Evolutionary conservation across 2,113 vertebrate genomes (phyloP).

Genomic region (Sciurus niger): DNA sequence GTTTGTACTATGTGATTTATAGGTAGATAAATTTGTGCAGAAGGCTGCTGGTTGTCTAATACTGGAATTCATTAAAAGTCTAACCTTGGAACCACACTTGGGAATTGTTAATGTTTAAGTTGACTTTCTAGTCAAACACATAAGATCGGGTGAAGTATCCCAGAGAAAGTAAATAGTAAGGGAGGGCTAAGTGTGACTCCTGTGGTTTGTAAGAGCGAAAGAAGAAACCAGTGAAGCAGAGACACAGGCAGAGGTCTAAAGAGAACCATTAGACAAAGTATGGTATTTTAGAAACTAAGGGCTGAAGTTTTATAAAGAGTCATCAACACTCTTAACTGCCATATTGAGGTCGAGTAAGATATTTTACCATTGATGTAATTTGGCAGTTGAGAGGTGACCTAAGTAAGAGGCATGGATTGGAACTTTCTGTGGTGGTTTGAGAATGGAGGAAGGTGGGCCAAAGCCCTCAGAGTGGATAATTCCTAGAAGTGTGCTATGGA

Average conservation of each 20-base stretch:
- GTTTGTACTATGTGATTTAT: neutral
- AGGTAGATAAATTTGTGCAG: neutral
- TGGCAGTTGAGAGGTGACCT: neutral
- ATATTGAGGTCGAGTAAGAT: neutral
- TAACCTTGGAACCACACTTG: neutral
- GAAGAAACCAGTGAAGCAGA: neutral
- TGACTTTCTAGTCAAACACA: neutral
- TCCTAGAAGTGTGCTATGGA: neutral
- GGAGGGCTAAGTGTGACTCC: neutral
- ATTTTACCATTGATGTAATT: neutral
- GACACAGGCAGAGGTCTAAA: neutral
- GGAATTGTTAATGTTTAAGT: neutral
- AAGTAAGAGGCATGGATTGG: neutral
- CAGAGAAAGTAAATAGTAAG: neutral
- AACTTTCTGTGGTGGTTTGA: neutral
- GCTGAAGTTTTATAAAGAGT: neutral
- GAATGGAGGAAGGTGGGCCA: neutral
- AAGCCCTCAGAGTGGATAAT: neutral
- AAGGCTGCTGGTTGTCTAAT: neutral
- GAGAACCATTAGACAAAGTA: neutral
- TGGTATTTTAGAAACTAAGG: neutral
- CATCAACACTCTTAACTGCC: neutral
- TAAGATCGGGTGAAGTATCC: neutral
- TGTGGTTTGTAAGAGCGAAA: neutral
- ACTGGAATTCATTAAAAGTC: slow-evolving; percentile 30